Evolutionary conservation across 64 coral and sea anemone genomes (phyloP), one percentile per base, ranked within the genome.

Genomic region (Exaiptasia diaphana): DNA sequence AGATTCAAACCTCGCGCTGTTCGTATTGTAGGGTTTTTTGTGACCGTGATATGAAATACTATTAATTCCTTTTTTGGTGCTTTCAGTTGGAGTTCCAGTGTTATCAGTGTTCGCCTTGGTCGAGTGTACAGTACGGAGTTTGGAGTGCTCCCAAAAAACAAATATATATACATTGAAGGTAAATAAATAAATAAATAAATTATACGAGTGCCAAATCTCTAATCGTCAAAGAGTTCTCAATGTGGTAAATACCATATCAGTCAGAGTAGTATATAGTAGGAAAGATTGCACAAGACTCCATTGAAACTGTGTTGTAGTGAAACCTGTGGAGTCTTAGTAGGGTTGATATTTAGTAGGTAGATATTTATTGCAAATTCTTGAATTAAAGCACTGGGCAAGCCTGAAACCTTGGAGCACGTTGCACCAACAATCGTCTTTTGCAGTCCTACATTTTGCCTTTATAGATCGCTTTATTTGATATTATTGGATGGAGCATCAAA

Each of bases 161-260:
- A 87, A 25, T 68, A 21, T n/a, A 82, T 93, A 38, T 82, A 38
- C 33, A 87, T 93, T 76, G 90, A 93, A 68, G 90, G 90, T 93
- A 63, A 6, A 55, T 71, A 38, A 5, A 15, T 46, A 46, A 3
- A 18, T 3, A 30, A 5, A 32, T 5, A 4, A 65, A 65, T 30
- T 61, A 22, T 37, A 20, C 29, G 4, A 69, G 38, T 38, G 5
- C n/a, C 34, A 69, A 69, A 11, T 37, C 20, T 38, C 6, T 8
- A 46, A 46, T 46, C 6, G 43, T 8, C 43, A 46, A 46, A 6
- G 43, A 46, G 6, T 8, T 15, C 43, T 46, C 6, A 15, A 46
- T 46, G 15, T 46, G 43, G 15, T 6, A 46, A 46, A 46, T 8
- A 7, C 43, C 43, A 15, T 15, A 15, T 46, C 15, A 6, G 5